Evolutionary conservation across 2,113 vertebrate species (phyloP).

Genomic region (Typhlomys cinereus): DNA sequence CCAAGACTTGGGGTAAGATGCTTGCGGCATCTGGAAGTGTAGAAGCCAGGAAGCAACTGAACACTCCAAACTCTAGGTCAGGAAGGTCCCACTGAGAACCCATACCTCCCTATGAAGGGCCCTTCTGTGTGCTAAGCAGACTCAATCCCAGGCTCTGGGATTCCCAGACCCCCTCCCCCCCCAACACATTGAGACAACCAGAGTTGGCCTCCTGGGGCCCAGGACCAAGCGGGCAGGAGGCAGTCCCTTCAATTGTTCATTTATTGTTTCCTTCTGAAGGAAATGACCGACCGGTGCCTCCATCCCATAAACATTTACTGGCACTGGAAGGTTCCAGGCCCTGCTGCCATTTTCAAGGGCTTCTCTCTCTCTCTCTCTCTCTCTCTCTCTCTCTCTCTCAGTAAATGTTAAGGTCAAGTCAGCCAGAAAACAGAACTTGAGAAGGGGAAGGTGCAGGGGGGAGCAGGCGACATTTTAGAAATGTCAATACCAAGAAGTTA

Average conservation of each 20-base stretch:
- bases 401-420: slow-evolving; percentile 69
- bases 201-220: too few relatives aligned
- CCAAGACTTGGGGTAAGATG: not conserved
- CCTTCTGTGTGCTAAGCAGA: not conserved
- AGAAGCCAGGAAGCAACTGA: not conserved
- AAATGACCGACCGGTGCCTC: slow-evolving; percentile 90
- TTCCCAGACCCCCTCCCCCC: slow-evolving; percentile 40
- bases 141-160: not conserved
- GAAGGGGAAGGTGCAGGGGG: not conserved
- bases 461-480: slow-evolving; percentile 50
- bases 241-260: slow-evolving; percentile 90
- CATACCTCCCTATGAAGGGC: rapidly evolving
- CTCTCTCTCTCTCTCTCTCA: too few relatives aligned
- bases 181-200: slow-evolving; percentile 84
- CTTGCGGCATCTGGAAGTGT: not conserved
- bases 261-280: slow-evolving; percentile 95
- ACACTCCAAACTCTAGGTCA: rapidly evolving
- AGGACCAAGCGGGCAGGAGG: slow-evolving; percentile 85
- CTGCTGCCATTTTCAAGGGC: slow-evolving; percentile 72
- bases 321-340: slow-evolving; percentile 82
- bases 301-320: slow-evolving; percentile 87
- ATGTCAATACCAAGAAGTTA: slow-evolving; percentile 68
- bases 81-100: not conserved
- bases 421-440: slow-evolving; percentile 76
- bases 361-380: too few relatives aligned